These are phyloP conservation scores for Tauraco erythrolophus DNA, from an alignment of 2,113 vertebrate genomes.

Conservation along the genomic window DNA sequence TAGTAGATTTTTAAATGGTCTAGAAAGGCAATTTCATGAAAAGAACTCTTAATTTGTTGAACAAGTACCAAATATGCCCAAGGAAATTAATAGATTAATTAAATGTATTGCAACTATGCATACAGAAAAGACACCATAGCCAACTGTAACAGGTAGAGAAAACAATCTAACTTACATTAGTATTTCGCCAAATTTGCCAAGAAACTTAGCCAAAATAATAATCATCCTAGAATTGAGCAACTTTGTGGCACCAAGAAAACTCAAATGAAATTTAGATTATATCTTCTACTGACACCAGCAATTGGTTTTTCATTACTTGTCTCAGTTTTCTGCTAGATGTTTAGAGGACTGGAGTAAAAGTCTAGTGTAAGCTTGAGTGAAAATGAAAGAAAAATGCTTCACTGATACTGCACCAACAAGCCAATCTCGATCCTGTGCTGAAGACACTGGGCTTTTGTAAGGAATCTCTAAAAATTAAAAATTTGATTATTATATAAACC, in stretches of 20 bases:
- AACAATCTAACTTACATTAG: background rate
- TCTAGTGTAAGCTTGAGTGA: background rate
- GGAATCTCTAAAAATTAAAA: background rate
- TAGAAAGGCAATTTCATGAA: background rate
- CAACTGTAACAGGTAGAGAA: background rate
- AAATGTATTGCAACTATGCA: background rate
- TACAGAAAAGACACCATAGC: background rate
- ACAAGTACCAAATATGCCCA: background rate
- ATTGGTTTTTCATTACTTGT: background rate
- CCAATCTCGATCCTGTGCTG: background rate
- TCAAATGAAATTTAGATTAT: background rate
- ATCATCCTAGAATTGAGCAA: background rate
- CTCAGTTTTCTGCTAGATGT: background rate
- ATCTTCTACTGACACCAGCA: background rate
- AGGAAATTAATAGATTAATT: background rate
- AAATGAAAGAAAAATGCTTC: background rate
- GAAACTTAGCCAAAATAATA: background rate
- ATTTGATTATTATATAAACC: background rate
- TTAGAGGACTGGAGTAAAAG: background rate
- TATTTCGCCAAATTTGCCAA: background rate
- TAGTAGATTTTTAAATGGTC: background rate
- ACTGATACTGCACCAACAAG: background rate
- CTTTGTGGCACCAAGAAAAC: background rate
- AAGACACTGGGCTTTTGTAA: fast-evolving
- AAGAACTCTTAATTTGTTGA: background rate